Percentiles rank a stretch among this genome's conserved stretches.
phyloP scores from a whole-genome alignment of 1,140 invertebrate genomes.

The Drosophila leontia region DNA sequence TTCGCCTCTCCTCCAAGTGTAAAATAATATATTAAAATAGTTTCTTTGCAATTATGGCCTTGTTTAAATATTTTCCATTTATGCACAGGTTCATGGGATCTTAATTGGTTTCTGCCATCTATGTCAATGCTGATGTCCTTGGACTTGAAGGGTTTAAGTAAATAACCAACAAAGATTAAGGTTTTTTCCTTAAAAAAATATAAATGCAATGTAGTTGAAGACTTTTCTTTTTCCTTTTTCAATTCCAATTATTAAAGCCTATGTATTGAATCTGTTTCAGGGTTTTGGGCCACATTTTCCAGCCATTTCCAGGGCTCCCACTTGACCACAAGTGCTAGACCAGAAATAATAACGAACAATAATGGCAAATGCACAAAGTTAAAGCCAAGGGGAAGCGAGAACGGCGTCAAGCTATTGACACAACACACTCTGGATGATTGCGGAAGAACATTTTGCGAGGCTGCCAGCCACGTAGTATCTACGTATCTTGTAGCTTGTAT shows the following conservation, averaged over 20 bases:
- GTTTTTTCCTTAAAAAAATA: no score
- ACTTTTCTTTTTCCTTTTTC: neutral
- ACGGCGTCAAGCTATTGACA: slow-evolving; percentile 62
- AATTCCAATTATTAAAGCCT: neutral
- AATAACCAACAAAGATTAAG: no score
- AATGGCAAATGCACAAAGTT: slow-evolving; percentile 17
- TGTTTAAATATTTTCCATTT: neutral
- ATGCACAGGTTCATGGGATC: neutral
- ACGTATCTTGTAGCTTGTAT: slow-evolving; percentile 9
- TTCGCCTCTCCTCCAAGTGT: neutral
- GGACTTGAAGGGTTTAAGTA: neutral
- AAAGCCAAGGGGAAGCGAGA: neutral
- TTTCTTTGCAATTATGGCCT: neutral
- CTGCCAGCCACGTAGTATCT: slow-evolving; percentile 35
- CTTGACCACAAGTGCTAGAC: slow-evolving; percentile 31
- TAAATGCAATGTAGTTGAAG: no score
- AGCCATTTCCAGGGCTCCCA: neutral
- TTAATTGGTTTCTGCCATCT: slow-evolving; percentile 9
- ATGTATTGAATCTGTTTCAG: neutral
- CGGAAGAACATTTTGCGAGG: slow-evolving; percentile 64
- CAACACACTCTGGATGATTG: slow-evolving; percentile 79
- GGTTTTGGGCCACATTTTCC: neutral
- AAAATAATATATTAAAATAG: slow-evolving; percentile 17
- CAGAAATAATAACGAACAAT: slow-evolving; percentile 36
- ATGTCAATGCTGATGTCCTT: neutral